These are phyloP conservation scores for Exephanes ischioxanthus DNA, from an alignment of 2,888 invertebrate species.

Conservation along the genomic window DNA sequence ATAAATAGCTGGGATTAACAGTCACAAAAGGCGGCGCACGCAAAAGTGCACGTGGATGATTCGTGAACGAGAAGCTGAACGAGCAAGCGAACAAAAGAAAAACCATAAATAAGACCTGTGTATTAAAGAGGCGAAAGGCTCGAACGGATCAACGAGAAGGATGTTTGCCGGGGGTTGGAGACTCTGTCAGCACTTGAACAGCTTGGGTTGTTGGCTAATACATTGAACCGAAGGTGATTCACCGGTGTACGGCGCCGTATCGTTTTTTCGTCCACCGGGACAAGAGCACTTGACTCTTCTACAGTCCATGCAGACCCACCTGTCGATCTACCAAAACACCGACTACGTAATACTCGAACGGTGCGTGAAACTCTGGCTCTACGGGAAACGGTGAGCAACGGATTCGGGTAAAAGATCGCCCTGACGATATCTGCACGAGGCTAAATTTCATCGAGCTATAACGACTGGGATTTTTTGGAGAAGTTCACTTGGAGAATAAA, in stretches of 20 bases:
- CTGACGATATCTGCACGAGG: neutral
- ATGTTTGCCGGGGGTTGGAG: slow-evolving; percentile 65
- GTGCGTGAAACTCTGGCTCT: slow-evolving; percentile 29
- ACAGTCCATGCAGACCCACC: slow-evolving; percentile 91
- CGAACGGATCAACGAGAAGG: slow-evolving; percentile 60
- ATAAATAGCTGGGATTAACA: slow-evolving; percentile 27
- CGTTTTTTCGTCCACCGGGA: slow-evolving; percentile 82
- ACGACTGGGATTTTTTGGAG: no score
- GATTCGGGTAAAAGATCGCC: neutral
- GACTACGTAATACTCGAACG: slow-evolving; percentile 84
- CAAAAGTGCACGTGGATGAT: slow-evolving; percentile 6
- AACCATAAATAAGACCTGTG: slow-evolving; percentile 81
- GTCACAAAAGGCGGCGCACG: slow-evolving; percentile 17
- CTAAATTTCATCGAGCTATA: no score
- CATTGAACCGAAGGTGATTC: slow-evolving; percentile 77
- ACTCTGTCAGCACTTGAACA: slow-evolving; percentile 79
- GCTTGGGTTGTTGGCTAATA: slow-evolving; percentile 81
- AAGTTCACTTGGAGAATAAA: no score
- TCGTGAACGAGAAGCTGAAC: slow-evolving; percentile 29
- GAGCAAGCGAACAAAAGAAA: slow-evolving; percentile 71
- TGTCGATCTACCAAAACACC: slow-evolving; percentile 90
- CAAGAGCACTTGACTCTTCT: slow-evolving; percentile 89
- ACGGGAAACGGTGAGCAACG: neutral
- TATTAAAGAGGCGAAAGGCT: slow-evolving; percentile 69
- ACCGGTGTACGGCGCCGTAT: slow-evolving; percentile 74